Evolutionary conservation across 2,797 vertebrate species (phyloP), one percentile per base, ranked within the genome.

Genomic region (Mallotus villosus): DNA sequence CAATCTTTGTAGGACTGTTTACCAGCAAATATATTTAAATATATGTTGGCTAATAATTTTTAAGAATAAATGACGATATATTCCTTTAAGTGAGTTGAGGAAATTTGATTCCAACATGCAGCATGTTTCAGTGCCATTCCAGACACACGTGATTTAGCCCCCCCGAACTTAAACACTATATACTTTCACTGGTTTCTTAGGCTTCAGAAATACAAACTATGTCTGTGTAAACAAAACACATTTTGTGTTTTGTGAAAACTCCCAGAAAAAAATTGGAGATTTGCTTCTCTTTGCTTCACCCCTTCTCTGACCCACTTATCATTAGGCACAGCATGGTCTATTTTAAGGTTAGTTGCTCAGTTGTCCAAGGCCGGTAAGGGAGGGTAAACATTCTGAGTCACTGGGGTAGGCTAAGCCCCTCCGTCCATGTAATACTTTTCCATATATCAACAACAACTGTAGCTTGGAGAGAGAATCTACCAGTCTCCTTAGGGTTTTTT

Each of bases 331-430:
- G 87, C 90, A 82, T 60, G 53, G 70, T 92, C 93, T 94, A 94
- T 94, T 93, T 92, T 93, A 85, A 90, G 92, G 76, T 68, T 66
- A 72, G 81, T 83, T 78, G 86, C 91, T 91, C 85, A 90, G 87
- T 77, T 78, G 82, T 75, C 70, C 80, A 55, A 65, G 78, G 82
- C 78, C 73, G 68, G 4, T 21, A 76, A 78, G 81, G 88, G 71
- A 72, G 83, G 86, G 80, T 72, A 86, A 83, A 91, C 90, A 90
- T 84, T 87, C 85, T 86, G 75, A 80, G 59, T 55, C 77, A 55
- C 34, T 55, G 19, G 25, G 62, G 67, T 25, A 68, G 66, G 84
- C 74, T 72, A 80, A 79, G 78, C 78, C 74, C 34, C 49, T 77
- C 68, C 72, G 67, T 72, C 69, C 32, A 68, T 73, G 73, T 62